Base-by-base conservation (phyloP, 1,140 invertebrate species). In the Spodoptera frugiperda region DNA sequence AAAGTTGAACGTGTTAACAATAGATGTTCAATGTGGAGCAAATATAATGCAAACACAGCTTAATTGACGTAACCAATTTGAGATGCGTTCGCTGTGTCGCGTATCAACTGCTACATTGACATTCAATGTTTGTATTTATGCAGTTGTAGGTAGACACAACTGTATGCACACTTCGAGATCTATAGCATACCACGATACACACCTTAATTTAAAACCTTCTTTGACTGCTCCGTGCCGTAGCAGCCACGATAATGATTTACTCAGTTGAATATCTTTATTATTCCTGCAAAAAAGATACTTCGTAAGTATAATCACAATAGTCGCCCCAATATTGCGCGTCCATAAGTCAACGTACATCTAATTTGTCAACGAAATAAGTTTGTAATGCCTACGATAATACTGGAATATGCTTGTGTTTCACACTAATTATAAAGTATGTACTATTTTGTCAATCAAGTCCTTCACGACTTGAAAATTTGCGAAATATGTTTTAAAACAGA, bases 181-280 rank as follows among this genome's bases (percentile, higher is more conserved):
- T 15, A 33, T 70, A 21, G 33, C 21, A 19, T 30, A 14, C 2
- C 54, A 15, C 14, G 8, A 39, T 76, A 76, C 68, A 15, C 84
- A 93, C 92, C 88, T 91, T 76, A 97, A 94, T 12, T 75, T 78
- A 14, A 98, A 84, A 1, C 95, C 95, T 92, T 96, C 95, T 85
- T 95, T 95, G 33, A 94, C 73, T 51, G 96, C 96, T 49, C 95
- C 96, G 94, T 97, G 97, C 49, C 97, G 93, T 53, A 98, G 84
- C 46, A 97, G 80, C 95, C 96, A 97, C 6, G 96, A 96, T 15
- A 98, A 89, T 44, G 92, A 94, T 95, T 97, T 97, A 81, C 96
- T 97, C 2, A 97, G 81, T 75, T 91, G 85, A 5, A 94, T 90
- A 87, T 96, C 95, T 80, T 87, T 88, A 39, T 81, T 83, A 82